Percentiles rank a stretch among this genome's conserved stretches.
phyloP scores from a whole-genome alignment of 2,113 vertebrate genomes.

The Oceanites oceanicus region DNA sequence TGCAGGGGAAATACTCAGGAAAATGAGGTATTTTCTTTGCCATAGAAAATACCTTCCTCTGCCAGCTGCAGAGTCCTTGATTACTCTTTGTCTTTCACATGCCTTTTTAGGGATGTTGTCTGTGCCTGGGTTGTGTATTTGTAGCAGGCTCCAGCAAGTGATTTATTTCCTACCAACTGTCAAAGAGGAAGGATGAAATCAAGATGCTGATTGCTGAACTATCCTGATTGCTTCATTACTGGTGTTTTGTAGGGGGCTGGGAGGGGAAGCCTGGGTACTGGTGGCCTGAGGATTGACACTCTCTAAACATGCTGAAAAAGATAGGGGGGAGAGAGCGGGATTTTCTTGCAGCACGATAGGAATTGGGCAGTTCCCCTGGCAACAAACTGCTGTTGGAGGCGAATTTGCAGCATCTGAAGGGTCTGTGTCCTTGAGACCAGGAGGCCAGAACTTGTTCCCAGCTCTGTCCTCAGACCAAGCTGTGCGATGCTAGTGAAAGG shows the following conservation, averaged over 20 bases:
- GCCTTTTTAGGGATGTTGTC: neutral
- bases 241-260: neutral
- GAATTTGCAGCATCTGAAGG: neutral
- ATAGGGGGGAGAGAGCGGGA: neutral
- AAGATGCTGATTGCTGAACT: neutral
- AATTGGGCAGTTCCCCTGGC: neutral
- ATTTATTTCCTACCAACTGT: conserved; percentile 1
- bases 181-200: conserved; percentile 1
- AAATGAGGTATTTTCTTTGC: neutral
- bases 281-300: neutral
- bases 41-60: neutral
- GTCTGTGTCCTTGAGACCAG: neutral
- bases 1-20: neutral
- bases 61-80: neutral
- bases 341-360: neutral
- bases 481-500: neutral
- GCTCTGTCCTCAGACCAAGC: neutral
- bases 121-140: neutral
- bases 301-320: neutral
- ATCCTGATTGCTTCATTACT: neutral
- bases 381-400: neutral
- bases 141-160: neutral
- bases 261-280: neutral
- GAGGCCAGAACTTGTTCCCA: neutral
- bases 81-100: neutral